Base-by-base conservation (phyloP, 2,888 invertebrate genomes). In the Serripes groenlandicus region DNA sequence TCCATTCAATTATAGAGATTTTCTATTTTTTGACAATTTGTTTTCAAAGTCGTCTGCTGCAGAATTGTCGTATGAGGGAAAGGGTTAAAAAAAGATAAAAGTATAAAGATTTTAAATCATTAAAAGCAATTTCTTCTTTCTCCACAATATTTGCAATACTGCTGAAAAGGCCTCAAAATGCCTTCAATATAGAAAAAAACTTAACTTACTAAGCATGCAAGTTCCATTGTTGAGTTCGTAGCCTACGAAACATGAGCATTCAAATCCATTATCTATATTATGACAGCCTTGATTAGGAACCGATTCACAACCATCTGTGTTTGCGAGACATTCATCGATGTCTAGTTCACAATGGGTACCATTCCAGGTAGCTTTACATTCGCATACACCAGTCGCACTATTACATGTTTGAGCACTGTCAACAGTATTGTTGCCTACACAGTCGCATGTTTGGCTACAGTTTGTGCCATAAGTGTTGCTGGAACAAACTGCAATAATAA, bases 301-400 rank as follows among this genome's bases (percentile, higher is more conserved):
- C 3, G 58, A 30, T 21, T 73, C 58, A 68, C 83, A 86, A 18
- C 34, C 32, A 56, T 60, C 49, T 37, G 83, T 83, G 2, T 62
- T 68, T 9, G 21, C 64, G 0, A 2, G 18, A 71, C 90, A 90
- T 75, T 90, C 90, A 74, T 90, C 72, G 5, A 88, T 62, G 69
- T 90, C 87, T 3, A n/a, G 62, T 26, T 85, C 75, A 74, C 90
- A 90, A 11, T 77, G 78, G 42, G 37, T 69, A 28, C 87, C 88
- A 58, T 79, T 75, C 88, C 88, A 90, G 21, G 78, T 79, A 3
- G 83, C 26, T 3, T 75, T 77, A 83, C 90, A 90, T 26, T 73
- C 68, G 56, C 90, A 90, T 9, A 23, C 70, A 18, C 88, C 90
- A 23, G 74, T 72, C 34, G 78, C 70, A 52, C 81, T 81, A 68